phyloP scores from a whole-genome alignment of 2,888 invertebrate genomes.

The Pelosia muscerda region DNA sequence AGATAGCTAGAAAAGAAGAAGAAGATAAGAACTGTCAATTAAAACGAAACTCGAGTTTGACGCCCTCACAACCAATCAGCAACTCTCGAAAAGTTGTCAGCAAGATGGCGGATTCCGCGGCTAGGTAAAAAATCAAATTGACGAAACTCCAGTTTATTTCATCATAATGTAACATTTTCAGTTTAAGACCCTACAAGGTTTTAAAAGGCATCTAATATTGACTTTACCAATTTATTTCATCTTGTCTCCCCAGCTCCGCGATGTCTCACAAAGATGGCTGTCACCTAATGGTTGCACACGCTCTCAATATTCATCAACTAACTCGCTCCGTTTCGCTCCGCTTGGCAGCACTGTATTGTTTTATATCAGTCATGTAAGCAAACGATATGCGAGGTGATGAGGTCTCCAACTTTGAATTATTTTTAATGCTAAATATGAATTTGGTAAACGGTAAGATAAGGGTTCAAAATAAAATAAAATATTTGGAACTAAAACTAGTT shows the following conservation, averaged over 20 bases:
- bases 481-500: no score
- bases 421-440: not conserved
- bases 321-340: slow-evolving; percentile 70
- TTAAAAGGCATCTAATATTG: slow-evolving; percentile 16
- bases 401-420: not conserved
- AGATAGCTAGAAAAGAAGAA: no score
- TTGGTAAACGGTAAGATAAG: not conserved
- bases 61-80: no score
- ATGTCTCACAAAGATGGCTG: slow-evolving; percentile 30
- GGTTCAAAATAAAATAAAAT: no score
- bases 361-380: slow-evolving; percentile 13
- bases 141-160: no score
- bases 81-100: no score
- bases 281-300: slow-evolving; percentile 58
- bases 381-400: not conserved
- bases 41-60: no score
- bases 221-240: slow-evolving; percentile 21
- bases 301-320: slow-evolving; percentile 80
- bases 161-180: not conserved
- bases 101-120: no score
- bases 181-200: not conserved
- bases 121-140: no score
- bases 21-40: no score
- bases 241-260: slow-evolving; percentile 8
- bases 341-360: slow-evolving; percentile 40